Evolutionary conservation across 2,888 invertebrate genomes (phyloP).

Genomic region (Papilio elwesi): DNA sequence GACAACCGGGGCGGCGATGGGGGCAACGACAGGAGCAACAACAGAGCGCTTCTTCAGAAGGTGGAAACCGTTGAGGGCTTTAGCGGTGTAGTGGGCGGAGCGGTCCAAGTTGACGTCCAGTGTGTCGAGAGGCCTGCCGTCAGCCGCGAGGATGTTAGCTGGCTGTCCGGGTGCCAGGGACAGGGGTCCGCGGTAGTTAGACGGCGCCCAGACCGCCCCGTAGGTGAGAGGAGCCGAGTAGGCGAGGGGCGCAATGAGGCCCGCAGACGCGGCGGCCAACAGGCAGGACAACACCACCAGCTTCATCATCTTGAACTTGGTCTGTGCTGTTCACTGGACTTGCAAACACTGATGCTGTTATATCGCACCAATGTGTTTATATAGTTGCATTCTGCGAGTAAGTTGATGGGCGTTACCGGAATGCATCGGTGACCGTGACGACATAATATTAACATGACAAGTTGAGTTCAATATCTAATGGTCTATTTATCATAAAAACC

Average conservation of each 20-base stretch:
- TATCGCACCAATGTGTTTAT: constrained; percentile 35
- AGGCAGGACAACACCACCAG: constrained; percentile 87
- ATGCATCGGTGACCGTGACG: constrained; percentile 66
- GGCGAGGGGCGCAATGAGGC: constrained; percentile 47
- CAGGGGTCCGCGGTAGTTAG: constrained; percentile 71
- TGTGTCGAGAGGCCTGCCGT: constrained; percentile 76
- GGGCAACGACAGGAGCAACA: constrained; percentile 47
- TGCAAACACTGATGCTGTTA: constrained; percentile 68
- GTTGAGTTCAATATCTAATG: constrained; percentile 19
- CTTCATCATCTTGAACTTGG: constrained; percentile 78
- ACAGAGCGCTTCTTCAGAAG: constrained; percentile 63
- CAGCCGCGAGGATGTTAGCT: constrained; percentile 72
- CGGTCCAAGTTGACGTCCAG: constrained; percentile 77
- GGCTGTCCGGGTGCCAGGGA: constrained; percentile 78
- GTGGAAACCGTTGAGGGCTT: constrained; percentile 66
- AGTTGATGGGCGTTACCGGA: constrained; percentile 62
- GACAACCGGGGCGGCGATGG: constrained; percentile 52
- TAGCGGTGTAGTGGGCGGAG: constrained; percentile 72
- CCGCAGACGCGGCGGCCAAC: constrained; percentile 83
- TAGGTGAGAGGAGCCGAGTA: constrained; percentile 40
- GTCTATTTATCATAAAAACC: background rate
- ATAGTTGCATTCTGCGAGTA: constrained; percentile 50
- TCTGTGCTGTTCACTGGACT: constrained; percentile 72
- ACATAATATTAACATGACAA: constrained; percentile 59
- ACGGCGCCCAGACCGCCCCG: constrained; percentile 52